phyloP scores from a whole-genome alignment of 2,888 invertebrate species.

The Caenorhabditis sinica region DNA sequence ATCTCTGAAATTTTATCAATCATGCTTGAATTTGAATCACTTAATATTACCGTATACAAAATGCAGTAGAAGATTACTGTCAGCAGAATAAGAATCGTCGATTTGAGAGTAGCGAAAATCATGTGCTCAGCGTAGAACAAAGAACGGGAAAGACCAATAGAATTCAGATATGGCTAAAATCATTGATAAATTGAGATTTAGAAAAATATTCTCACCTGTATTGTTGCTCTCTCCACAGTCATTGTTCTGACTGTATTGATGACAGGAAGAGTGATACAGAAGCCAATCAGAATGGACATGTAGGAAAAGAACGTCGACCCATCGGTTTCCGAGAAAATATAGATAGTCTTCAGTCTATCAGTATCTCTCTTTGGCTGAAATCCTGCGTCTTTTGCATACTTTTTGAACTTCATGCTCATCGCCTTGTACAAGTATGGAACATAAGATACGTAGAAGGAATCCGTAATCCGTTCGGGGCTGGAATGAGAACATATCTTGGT shows the following conservation, averaged over 20 bases:
- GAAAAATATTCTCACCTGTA: not conserved
- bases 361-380: not conserved
- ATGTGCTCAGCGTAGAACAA: slow-evolving; percentile 34
- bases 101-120: slow-evolving; percentile 27
- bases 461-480: not conserved
- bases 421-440: slow-evolving; percentile 13
- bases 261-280: slow-evolving; percentile 37
- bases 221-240: slow-evolving; percentile 26
- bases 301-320: not conserved
- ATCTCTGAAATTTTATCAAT: slow-evolving; percentile 41
- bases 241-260: slow-evolving; percentile 31
- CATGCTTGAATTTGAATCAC: not conserved
- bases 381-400: not conserved
- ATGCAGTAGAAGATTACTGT: slow-evolving; percentile 3
- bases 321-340: not conserved
- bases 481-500: not conserved
- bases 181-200: not conserved
- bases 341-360: slow-evolving; percentile 13
- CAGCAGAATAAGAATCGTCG: slow-evolving; percentile 4
- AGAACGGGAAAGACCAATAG: slow-evolving; percentile 25
- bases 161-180: slow-evolving; percentile 34
- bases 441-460: not conserved
- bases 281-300: not conserved
- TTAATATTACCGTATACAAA: not conserved
- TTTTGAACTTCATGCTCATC: slow-evolving; percentile 33